These are phyloP conservation scores for Orchestes rusci DNA, from an alignment of 2,888 invertebrate genomes.

Conservation along the genomic window DNA sequence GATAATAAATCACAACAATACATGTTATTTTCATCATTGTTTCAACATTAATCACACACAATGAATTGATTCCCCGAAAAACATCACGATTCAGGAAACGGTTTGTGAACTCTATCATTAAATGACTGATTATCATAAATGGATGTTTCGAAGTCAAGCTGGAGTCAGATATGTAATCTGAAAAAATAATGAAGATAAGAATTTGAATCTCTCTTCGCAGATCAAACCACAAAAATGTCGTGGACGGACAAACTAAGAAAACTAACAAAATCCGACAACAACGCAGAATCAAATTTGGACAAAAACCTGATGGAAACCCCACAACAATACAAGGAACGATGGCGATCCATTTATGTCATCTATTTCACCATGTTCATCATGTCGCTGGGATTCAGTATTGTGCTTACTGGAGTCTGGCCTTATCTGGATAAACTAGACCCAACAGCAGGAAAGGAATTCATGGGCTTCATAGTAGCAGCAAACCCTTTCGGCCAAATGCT, in stretches of 20 bases:
- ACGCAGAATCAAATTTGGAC: constrained; percentile 23
- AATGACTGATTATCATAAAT: no score
- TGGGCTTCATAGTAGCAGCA: constrained; percentile 78
- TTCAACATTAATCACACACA: no score
- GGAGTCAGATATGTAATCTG: no score
- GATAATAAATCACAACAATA: no score
- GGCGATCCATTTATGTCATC: constrained; percentile 72
- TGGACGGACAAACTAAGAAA: constrained; percentile 28
- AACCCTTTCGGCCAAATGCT: constrained; percentile 83
- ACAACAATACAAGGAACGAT: constrained; percentile 60
- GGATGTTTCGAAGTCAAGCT: no score
- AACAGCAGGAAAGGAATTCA: constrained; percentile 70
- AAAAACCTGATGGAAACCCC: constrained; percentile 59
- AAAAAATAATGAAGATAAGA: no score
- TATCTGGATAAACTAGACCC: constrained; percentile 80
- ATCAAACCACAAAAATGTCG: constrained; percentile 22
- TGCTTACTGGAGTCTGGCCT: constrained; percentile 83
- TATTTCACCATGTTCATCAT: constrained; percentile 88
- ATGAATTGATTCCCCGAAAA: no score
- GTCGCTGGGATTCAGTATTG: constrained; percentile 81
- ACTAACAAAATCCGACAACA: constrained; percentile 27
- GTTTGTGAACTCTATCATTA: no score
- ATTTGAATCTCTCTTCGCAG: no score
- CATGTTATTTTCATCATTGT: no score
- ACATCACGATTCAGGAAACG: no score